These are phyloP conservation scores for Micrasema longulum DNA, from an alignment of 1,140 invertebrate genomes.

Conservation along the genomic window DNA sequence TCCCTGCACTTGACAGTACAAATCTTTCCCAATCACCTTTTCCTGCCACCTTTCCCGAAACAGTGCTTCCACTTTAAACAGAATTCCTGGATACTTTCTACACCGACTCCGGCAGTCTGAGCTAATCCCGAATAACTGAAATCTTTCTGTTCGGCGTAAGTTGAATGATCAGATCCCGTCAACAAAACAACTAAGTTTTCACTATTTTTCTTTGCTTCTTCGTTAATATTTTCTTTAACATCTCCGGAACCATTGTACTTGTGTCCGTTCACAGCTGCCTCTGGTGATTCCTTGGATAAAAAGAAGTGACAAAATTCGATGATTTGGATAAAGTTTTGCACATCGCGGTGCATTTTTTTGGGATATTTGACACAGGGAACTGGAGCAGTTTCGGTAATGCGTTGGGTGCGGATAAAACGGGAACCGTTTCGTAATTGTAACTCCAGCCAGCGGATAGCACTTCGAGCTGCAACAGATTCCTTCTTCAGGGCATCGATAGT, in stretches of 20 bases:
- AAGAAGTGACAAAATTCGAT: conserved; percentile 67
- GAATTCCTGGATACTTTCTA: conserved; percentile 64
- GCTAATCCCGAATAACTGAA: conserved; percentile 62
- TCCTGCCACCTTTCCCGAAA: conserved; percentile 61
- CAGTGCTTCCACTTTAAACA: conserved; percentile 62
- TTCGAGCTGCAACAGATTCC: conserved; percentile 80
- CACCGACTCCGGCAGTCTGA: conserved; percentile 61
- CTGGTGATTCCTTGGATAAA: conserved; percentile 53
- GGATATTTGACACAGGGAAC: conserved; percentile 82
- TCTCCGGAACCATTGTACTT: conserved; percentile 55
- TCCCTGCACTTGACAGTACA: conserved; percentile 18
- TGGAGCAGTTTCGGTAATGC: conserved; percentile 79
- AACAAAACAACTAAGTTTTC: conserved; percentile 58
- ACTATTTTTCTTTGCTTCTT: conserved; percentile 50
- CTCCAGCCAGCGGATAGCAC: conserved; percentile 93
- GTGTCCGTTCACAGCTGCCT: conserved; percentile 56
- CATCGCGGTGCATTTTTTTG: conserved; percentile 66
- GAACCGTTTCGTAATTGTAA: conserved; percentile 86
- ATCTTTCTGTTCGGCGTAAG: conserved; percentile 60
- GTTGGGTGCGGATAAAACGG: conserved; percentile 83
- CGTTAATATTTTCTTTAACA: conserved; percentile 58
- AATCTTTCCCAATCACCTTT: conserved; percentile 59
- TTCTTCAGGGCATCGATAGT: conserved; percentile 88
- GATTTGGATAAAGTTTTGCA: conserved; percentile 65
- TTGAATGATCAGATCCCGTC: conserved; percentile 59